Percentiles rank a stretch among this genome's conserved stretches.
phyloP scores from a whole-genome alignment of 2,797 vertebrate species.

The Pseudomugil tenellus region DNA sequence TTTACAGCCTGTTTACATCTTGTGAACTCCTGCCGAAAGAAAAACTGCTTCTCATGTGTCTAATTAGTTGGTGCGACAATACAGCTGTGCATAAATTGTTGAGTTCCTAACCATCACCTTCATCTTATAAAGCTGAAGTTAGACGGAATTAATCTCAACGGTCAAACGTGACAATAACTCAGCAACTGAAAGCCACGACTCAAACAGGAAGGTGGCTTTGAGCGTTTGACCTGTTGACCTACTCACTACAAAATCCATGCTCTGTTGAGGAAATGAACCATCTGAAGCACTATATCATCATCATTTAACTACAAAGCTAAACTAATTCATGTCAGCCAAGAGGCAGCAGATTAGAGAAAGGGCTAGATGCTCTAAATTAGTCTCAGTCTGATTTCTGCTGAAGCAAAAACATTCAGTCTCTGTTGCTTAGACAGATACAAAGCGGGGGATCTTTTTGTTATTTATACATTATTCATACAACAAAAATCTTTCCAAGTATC shows the following conservation, averaged over 20 bases:
- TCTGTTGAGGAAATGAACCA: conserved; percentile 63
- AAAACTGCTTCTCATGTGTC: conserved; percentile 65
- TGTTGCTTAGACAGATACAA: conserved; percentile 6
- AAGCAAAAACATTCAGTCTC: conserved; percentile 16
- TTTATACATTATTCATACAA: conserved; percentile 3
- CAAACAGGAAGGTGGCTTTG: conserved; percentile 42
- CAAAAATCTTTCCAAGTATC: conserved; percentile 2
- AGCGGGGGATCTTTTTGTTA: neutral
- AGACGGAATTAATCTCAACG: conserved; percentile 48
- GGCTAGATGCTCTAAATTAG: conserved; percentile 19
- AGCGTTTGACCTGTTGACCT: conserved; percentile 67
- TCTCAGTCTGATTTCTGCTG: conserved; percentile 11
- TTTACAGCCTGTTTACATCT: conserved; percentile 77
- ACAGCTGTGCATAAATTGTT: conserved; percentile 58
- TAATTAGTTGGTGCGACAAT: conserved; percentile 73
- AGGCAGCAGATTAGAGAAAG: conserved; percentile 41
- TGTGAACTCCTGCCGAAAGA: conserved; percentile 64
- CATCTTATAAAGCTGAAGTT: conserved; percentile 51
- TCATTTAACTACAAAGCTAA: conserved; percentile 57
- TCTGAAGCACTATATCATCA: conserved; percentile 53
- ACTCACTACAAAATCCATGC: conserved; percentile 48
- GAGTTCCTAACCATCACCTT: conserved; percentile 58
- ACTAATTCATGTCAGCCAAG: conserved; percentile 30
- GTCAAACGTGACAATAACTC: conserved; percentile 62
- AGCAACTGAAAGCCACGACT: conserved; percentile 46